phyloP scores from a whole-genome alignment of 2,113 vertebrate species.

The Gallinago paraguaiae region DNA sequence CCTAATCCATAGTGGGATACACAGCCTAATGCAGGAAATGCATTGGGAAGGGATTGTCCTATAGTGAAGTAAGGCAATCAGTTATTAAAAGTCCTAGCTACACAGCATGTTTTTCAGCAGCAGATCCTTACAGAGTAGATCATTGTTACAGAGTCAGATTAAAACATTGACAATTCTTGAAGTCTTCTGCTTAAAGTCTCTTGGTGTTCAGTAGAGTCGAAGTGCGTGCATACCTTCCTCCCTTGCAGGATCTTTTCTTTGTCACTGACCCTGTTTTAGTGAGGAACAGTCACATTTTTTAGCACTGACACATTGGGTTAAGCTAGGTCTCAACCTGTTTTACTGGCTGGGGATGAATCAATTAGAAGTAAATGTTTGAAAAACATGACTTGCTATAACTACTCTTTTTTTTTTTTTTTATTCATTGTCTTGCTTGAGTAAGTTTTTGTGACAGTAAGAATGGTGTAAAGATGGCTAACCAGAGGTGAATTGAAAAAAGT shows the following conservation, averaged over 20 bases:
- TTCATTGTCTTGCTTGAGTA: background rate
- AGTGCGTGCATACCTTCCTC: background rate
- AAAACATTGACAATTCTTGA: background rate
- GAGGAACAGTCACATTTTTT: background rate
- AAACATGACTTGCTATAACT: background rate
- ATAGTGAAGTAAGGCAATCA: background rate
- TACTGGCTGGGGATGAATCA: background rate
- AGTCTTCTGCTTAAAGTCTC: background rate
- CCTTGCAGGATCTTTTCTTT: background rate
- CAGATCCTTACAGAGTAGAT: background rate
- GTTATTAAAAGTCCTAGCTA: background rate
- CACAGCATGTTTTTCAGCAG: background rate
- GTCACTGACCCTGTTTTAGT: background rate
- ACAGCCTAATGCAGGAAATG: background rate
- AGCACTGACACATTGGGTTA: background rate
- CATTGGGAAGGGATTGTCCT: background rate
- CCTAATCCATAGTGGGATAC: background rate
- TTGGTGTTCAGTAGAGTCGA: background rate
- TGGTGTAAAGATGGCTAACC: background rate
- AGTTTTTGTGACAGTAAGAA: background rate
- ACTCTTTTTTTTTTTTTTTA: background rate
- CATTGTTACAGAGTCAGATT: background rate
- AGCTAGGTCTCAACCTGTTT: background rate
- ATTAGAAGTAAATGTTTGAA: background rate
- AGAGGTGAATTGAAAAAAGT: background rate